Evolutionary conservation across 30 jellyfish, hydroid and myxozoan genomes (phyloP), one percentile per base, ranked within the genome.

Genomic region (Catostylus mosaicus): DNA sequence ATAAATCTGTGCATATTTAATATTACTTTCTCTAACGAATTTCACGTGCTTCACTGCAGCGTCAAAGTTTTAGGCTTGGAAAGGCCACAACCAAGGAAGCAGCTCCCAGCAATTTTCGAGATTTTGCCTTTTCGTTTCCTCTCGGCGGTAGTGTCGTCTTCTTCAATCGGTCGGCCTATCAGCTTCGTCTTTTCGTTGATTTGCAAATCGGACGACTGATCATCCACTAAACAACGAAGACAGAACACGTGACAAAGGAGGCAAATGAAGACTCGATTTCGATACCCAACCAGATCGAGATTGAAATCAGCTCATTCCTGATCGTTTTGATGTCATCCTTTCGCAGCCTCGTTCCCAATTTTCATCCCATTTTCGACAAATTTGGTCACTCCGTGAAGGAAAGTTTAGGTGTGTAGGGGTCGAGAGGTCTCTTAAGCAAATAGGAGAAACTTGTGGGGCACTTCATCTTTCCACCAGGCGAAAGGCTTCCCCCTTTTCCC

Each of bases 211-310:
- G 71, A 59, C 63, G 54, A 38, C 20, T 86, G 87, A 26, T 86
- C 96, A 10, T 86, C 96, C 96, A 86, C 96, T 86, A 76, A 3
- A 50, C n/a, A n/a, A 73, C 75, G 80, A 86, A 82, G 92, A 82
- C 92, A 82, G 92, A 82, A 86, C 89, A 86, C 73, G 80, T 45
- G 88, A 86, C 88, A 75, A 68, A 75, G 86, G 48, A 85, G 95
- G 95, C 73, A 46, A 67, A 50, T 24, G 38, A 73, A 23, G 62
- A 11, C 33, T 26, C 33, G 33, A 38, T 69, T 73, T 40, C 70
- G 80, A 67, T 66, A 35, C 84, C 59, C 88, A 76, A 76, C 88
- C 29, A 27, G 72, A 80, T 19, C 73, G 86, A 86, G 72, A 86
- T 86, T 86, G 96, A 86, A 86, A 86, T 86, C 96, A 86, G 96